Evolutionary conservation across 2,888 invertebrate genomes (phyloP), one percentile per base, ranked within the genome.

Genomic region (Pammene fasciana): DNA sequence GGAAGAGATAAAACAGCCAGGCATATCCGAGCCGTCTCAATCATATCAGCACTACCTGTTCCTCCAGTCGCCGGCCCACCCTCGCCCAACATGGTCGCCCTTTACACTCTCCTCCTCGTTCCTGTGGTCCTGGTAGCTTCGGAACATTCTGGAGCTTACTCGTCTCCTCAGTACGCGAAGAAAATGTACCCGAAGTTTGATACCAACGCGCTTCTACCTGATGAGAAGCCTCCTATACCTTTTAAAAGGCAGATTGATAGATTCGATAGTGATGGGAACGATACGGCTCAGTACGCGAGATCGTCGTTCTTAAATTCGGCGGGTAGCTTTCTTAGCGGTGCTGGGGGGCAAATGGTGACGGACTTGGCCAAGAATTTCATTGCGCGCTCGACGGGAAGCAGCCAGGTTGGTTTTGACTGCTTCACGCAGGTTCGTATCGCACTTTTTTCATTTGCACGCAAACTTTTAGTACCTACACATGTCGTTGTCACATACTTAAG

Each of bases 341-440:
- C 91, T 0, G 92, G 93, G 10, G 92, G 93, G 0, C 93, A 94
- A 72, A 89, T 94, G 75, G 83, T 95, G 79, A 89, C 93, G 1
- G 93, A 93, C 68, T 85, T 95, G 72, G 95, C 96, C 3, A 95
- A 94, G 81, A 95, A 96, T 80, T 91, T 96, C 77, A 91, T 96
- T 36, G 94, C 94, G 72, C 93, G 95, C 78, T 95, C 96, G 0
- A 93, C 95, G 8, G 94, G 94, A 72, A 94, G 94, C 82, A 96
- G 95, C 84, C 96, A 96, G 94, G 96, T 93, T 89, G 90, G 90
- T 90, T 89, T 90, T 86, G 92, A 92, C 90, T 92, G 92, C 89
- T 85, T 90, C 72, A 79, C 90, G 78, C 90, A 93, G 92, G 93
- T 93, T 90, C 87, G 92, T 92, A 90, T 82, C 78, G 86, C 90